Evolutionary conservation across 2,797 vertebrate genomes (phyloP).

Genomic region (Pelobates cultripes): DNA sequence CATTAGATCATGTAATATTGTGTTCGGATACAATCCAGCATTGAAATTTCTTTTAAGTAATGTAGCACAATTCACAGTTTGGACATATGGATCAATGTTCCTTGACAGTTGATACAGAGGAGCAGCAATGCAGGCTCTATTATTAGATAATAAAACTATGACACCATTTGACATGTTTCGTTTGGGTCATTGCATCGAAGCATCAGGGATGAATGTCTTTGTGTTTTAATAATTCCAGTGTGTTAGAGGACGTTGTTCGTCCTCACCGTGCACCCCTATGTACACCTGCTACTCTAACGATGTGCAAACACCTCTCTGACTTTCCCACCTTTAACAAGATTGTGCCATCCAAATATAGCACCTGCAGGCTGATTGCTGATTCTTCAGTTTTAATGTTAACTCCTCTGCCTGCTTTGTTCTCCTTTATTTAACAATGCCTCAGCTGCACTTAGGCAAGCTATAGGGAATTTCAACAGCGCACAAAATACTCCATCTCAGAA

Average conservation of each 20-base stretch:
- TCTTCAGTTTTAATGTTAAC: conserved; percentile 1
- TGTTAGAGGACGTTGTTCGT: neutral
- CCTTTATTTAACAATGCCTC: conserved; percentile 29
- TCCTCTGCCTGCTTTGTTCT: conserved; percentile 7
- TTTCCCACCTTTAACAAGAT: conserved; percentile 10
- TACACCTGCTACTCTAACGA: conserved; percentile 10
- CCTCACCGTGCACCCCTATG: too few species aligned
- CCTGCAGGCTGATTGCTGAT: conserved; percentile 26
- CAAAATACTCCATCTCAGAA: neutral
- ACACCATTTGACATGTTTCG: neutral
- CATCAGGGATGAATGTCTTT: neutral
- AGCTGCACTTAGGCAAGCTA: conserved; percentile 9
- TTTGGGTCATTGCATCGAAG: conserved; percentile 25
- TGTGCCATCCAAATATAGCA: conserved; percentile 31
- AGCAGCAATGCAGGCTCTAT: neutral
- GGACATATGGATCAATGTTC: neutral
- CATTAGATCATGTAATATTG: too few species aligned
- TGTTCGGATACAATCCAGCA: too few species aligned
- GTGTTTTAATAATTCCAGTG: conserved; percentile 12
- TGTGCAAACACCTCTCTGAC: conserved; percentile 12
- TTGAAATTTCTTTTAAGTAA: too few species aligned
- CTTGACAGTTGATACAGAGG: neutral
- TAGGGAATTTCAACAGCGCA: neutral
- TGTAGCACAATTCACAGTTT: too few species aligned
- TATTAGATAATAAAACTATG: conserved; percentile 25